A percentile compares a stretch with the other conserved stretches of the same genome.
phyloP scores from a whole-genome alignment of 2,797 vertebrate species.

The Myiothlypis chrysogaster region DNA sequence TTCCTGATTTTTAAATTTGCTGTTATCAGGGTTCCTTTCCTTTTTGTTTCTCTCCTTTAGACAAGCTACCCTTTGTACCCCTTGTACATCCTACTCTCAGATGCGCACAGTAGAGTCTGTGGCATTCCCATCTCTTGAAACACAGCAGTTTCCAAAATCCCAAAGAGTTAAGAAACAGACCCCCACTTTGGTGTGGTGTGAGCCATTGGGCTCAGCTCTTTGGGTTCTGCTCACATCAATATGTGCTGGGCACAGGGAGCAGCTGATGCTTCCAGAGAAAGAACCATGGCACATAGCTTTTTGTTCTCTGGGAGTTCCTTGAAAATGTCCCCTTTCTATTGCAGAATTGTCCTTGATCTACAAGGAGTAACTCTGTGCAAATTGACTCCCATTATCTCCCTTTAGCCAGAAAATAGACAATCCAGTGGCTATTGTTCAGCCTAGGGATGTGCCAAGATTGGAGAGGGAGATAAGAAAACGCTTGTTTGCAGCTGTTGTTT shows the following conservation, averaged over 20 bases:
- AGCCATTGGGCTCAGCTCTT: neutral
- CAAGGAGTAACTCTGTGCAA: neutral
- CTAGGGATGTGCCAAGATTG: constrained; percentile 4
- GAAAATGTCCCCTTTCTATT: neutral
- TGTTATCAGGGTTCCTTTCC: neutral
- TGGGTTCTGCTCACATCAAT: rapidly evolving
- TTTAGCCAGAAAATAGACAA: constrained; percentile 12
- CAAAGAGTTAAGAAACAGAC: neutral
- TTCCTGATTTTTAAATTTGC: neutral
- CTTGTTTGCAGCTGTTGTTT: constrained; percentile 39
- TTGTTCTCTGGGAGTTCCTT: neutral
- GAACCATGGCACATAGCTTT: neutral
- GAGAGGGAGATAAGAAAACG: constrained; percentile 21
- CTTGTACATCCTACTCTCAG: neutral
- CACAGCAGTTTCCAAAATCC: neutral
- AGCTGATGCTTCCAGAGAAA: neutral
- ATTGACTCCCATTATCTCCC: neutral
- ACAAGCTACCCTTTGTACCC: neutral
- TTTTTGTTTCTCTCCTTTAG: neutral
- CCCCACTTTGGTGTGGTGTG: neutral
- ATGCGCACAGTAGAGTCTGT: neutral
- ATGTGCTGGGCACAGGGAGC: neutral
- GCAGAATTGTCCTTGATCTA: neutral
- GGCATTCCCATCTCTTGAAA: neutral
- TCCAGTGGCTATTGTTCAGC: constrained; percentile 28